Conservation (phyloP, 2,888 invertebrate species). For the Drosophila neonasuta region DNA sequence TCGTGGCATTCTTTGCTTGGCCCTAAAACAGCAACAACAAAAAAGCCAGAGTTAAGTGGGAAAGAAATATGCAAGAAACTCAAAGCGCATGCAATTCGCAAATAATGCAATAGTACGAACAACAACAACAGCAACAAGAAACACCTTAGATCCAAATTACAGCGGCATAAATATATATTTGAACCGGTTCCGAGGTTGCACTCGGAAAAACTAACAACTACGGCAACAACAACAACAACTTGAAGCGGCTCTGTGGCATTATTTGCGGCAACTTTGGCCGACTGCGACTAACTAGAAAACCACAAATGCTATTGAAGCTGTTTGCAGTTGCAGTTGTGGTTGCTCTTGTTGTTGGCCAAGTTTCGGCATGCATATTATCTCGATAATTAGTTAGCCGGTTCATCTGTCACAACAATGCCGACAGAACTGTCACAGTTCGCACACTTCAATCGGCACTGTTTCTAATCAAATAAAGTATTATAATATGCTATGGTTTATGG, state of each 20-base stretch:
- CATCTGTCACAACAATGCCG: constrained; percentile 39
- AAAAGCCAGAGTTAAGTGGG: constrained; percentile 18
- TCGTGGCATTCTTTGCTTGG: constrained; percentile 32
- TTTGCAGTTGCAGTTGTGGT: constrained; percentile 4
- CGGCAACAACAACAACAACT: constrained; percentile 33
- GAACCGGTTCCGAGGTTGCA: constrained; percentile 61
- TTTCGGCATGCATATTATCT: constrained; percentile 38
- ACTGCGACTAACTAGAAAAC: constrained; percentile 58
- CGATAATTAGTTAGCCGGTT: constrained; percentile 41
- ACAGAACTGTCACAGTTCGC: constrained; percentile 42
- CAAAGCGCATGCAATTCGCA: constrained; percentile 63
- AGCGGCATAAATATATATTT: constrained; percentile 65
- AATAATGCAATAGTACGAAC: constrained; percentile 46
- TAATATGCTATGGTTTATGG: not conserved
- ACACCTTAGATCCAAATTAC: constrained; percentile 66
- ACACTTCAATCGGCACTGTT: constrained; percentile 11
- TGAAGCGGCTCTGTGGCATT: constrained; percentile 46
- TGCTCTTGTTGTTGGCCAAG: constrained; percentile 54
- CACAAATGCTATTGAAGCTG: constrained; percentile 46
- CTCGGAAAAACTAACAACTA: constrained; percentile 18
- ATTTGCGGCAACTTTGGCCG: constrained; percentile 68
- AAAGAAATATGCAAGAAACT: constrained; percentile 46
- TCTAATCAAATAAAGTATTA: constrained; percentile 24
- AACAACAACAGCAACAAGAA: constrained; percentile 36
- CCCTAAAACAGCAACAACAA: constrained; percentile 17